Base-by-base conservation (phyloP, 1,140 invertebrate genomes). In the Drosophila elegans region DNA sequence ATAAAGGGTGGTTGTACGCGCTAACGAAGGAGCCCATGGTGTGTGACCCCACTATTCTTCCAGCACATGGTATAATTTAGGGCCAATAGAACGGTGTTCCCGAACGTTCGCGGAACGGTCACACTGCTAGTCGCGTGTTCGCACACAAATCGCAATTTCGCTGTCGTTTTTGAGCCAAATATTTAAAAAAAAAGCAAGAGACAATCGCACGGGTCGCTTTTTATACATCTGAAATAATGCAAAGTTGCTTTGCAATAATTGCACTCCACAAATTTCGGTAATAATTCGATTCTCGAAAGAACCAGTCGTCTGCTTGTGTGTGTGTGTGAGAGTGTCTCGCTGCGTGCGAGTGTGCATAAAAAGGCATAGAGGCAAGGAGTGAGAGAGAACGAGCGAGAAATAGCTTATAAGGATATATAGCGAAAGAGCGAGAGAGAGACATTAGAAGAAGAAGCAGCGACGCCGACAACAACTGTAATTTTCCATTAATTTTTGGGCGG, bases 401-500 rank as follows among this genome's bases (percentile, higher is more conserved):
- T 25, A 71, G 53, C 69, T 73, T 73, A 73, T 73, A 73, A 73
- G 69, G 69, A 71, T 55, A 71, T 55, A 69, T 71, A 69, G 67
- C 56, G 56, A 63, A 59, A 67, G 73, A 66, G 53, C 62, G 55
- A 69, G 48, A 49, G 27, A 79, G 76, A 44, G 42, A 42, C n/a
- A 55, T 36, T 36, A 73, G 46, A 39, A 61, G 56, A 21, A 52
- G 55, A 38, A 48, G 34, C 49, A 68, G 66, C 54, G 42, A 45
- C 57, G 55, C 49, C 61, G 60, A 72, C 74, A 63, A 72, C 61
- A 83, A 80, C 60, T 84, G 59, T 74, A 54, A 52, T 72, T 71
- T 72, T 71, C 68, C 71, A 52, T 73, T 63, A 54, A 42, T 71
- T 60, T 71, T 84, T 79, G 60, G 61, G 80, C 49, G 63, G 63